These are phyloP conservation scores for Microcebus griseorufus DNA, from an alignment of 2,113 vertebrate genomes.

Conservation along the genomic window DNA sequence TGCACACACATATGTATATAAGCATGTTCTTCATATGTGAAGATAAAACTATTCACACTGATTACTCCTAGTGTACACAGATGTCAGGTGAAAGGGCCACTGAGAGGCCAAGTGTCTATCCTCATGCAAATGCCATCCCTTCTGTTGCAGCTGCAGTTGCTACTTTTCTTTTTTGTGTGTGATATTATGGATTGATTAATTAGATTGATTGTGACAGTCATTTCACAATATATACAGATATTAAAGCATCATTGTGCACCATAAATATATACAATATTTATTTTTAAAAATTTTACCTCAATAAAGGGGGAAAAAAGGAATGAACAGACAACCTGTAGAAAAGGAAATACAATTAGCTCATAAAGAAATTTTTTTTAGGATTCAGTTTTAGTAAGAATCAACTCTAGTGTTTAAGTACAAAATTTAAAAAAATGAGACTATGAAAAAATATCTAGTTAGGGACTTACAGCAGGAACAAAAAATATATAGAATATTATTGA, in stretches of 20 bases:
- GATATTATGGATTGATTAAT: too few relatives aligned
- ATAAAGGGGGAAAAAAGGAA: not conserved
- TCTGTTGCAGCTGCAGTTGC: not conserved
- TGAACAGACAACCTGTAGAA: not conserved
- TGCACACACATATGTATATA: not conserved
- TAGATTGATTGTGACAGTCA: too few relatives aligned
- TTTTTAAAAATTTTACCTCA: not conserved
- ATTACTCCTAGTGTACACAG: not conserved
- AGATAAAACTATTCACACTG: not conserved
- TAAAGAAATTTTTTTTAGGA: not conserved
- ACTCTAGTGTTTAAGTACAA: not conserved
- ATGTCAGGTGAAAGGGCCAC: not conserved
- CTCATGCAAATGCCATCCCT: not conserved
- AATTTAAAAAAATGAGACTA: not conserved
- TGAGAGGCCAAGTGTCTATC: not conserved
- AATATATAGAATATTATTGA: not conserved
- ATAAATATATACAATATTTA: not conserved
- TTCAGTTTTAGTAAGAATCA: not conserved
- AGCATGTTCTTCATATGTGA: not conserved
- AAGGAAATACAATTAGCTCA: not conserved
- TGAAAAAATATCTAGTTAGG: not conserved
- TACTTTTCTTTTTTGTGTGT: too few relatives aligned
- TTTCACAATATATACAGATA: not conserved
- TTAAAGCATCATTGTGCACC: not conserved
- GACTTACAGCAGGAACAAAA: not conserved